phyloP scores from a whole-genome alignment of 2,888 invertebrate genomes.

The Odontocolon sp. region DNA sequence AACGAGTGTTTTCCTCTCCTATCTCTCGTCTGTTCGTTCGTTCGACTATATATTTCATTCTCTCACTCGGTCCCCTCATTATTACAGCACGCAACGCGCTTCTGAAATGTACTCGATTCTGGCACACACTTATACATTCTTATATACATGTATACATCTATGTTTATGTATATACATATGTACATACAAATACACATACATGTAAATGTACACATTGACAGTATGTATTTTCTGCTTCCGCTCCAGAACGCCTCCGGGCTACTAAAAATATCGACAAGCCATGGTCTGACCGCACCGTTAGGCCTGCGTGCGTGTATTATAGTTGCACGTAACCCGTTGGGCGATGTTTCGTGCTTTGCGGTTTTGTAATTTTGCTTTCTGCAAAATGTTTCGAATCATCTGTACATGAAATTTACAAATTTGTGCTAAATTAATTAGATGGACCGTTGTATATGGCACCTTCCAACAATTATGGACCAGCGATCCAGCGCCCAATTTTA shows the following conservation, averaged over 20 bases:
- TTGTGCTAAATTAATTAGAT: too few species aligned
- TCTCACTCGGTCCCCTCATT: slow-evolving; percentile 35
- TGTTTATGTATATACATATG: neutral
- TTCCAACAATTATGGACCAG: too few species aligned
- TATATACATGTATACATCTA: too few species aligned
- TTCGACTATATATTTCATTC: slow-evolving; percentile 6
- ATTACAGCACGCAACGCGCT: slow-evolving; percentile 29
- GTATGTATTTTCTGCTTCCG: slow-evolving; percentile 52
- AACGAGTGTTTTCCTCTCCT: slow-evolving; percentile 23
- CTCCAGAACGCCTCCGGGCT: slow-evolving; percentile 53
- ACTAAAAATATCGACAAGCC: slow-evolving; percentile 56
- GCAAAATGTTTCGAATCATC: too few species aligned
- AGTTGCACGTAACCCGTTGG: slow-evolving; percentile 25
- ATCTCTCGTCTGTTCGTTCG: neutral
- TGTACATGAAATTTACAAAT: too few species aligned
- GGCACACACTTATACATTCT: neutral
- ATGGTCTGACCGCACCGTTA: slow-evolving; percentile 35
- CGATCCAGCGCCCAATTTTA: too few species aligned
- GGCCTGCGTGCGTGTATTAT: slow-evolving; percentile 2
- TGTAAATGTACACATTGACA: slow-evolving; percentile 8
- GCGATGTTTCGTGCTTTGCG: neutral
- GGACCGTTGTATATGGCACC: too few species aligned
- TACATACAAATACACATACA: neutral
- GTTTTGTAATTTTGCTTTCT: slow-evolving; percentile 17
- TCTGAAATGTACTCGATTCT: slow-evolving; percentile 17